Base-by-base conservation (phyloP, 2,888 invertebrate genomes). In the Nipponacmea schrenckii region DNA sequence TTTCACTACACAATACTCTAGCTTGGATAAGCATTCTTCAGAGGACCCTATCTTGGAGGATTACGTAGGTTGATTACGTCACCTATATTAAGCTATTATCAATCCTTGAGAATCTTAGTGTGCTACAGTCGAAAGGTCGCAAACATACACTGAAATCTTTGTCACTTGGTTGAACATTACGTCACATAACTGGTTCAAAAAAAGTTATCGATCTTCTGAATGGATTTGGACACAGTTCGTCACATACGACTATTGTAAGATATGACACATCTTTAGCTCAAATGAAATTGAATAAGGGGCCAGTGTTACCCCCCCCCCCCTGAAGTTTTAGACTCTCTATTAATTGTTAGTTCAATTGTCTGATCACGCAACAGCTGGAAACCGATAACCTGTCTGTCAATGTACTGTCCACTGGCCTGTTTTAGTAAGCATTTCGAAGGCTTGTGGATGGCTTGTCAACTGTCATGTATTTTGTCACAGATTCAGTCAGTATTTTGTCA, bases 131-230 rank as follows among this genome's bases (percentile, higher is more conserved):
- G 48, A 26, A 31, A 15, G 70, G 70, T 17, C 31, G 56, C 14
- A 27, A 31, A 48, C 50, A 70, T 8, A 67, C 50, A 31, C 56
- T 39, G 17, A 70, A 48, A 62, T 48, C 24, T 15, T 27, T 70
- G 15, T 26, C 48, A 14, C 27, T 70, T 4, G 70, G 56, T 17
- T n/a, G 67, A 24, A 56, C 70, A 17, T 27, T 67, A 14, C 39
- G 62, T 17, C 65, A 70, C 31, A 20, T 69, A 15, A 45, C 68
- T 26, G 48, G 72, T 10, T 72, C 72, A 14, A 26, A 44, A 8
- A 46, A 64, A 17, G 8, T 72, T 20, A 14, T 69, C 15, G 39
- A 8, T 15, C 10, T 72, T 12, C 20, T 69, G 50, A 68, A 72
- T 39, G n/a, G 48, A 15, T 44, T 72, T 20, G 68, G 63, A 7